Base-by-base conservation (phyloP, 2,797 vertebrate genomes). In the Crocidura indochinensis region DNA sequence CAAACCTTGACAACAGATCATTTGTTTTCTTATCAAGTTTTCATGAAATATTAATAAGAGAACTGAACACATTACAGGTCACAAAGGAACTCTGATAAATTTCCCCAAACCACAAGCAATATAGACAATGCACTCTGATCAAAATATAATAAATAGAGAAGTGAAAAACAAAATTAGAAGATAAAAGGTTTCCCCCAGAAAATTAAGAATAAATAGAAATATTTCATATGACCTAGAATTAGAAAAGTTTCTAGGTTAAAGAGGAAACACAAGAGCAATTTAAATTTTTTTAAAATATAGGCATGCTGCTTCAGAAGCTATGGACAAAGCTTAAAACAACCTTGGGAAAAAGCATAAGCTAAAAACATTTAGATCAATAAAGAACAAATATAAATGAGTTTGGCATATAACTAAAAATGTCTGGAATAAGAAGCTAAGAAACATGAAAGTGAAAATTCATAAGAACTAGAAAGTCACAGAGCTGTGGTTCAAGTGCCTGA, bases 11-110 rank as follows among this genome's bases (percentile, higher is more conserved):
- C 31, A 82, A 44, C 10, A 69, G 64, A 64, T 38, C 71, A 85
- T 69, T 89, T 73, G 17, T 77, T 89, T 82, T 88, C 67, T 91
- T 91, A 92, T 71, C 75, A 67, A 74, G 93, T 77, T 56, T 14
- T 64, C 72, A 62, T 85, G 31, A 92, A 80, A 71, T 65, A 83
- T 83, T 89, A 87, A 89, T 69, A 65, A 84, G 91, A 90, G 44
- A 78, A 84, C n/a, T 60, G 85, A 90, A 73, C 85, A 88, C 56
- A 71, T 6, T 90, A 29, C 71, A 73, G n/a, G 19, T 31, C 83
- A 74, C 64, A 91, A 62, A 90, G 26, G 6, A 74, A 49, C 12
- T n/a, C 27, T 29, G 19, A 68, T 71, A 82, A 49, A 8, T 71
- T 72, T 62, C 19, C 31, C 24, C 6, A 88, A 83, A 73, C 12